These are phyloP conservation scores for Natrix natrix DNA, from an alignment of 2,797 vertebrate genomes.

Conservation along the genomic window DNA sequence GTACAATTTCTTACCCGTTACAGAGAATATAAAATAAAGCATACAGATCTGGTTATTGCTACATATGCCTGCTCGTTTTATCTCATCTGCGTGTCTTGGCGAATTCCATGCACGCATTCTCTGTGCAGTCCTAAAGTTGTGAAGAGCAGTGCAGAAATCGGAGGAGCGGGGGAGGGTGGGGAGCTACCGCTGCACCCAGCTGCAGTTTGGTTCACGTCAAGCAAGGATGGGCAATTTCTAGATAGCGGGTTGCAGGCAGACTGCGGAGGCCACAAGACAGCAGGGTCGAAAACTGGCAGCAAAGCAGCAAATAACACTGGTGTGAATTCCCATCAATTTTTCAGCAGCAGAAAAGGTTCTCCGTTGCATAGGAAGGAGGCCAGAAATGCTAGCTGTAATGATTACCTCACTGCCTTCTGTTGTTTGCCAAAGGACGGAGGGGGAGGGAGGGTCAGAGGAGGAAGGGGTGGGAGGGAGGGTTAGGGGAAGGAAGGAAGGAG, in stretches of 20 bases:
- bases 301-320: neutral
- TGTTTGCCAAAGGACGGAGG: neutral
- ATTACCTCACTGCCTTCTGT: neutral
- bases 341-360: neutral
- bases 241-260: neutral
- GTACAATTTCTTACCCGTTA: neutral
- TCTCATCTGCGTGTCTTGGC: neutral
- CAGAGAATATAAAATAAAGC: neutral
- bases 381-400: neutral
- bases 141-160: neutral
- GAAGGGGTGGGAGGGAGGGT: too few relatives aligned
- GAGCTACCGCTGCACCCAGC: neutral
- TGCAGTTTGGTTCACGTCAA: neutral
- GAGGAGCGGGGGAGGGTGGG: fast-evolving
- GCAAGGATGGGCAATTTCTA: neutral
- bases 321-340: neutral
- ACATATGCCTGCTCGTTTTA: neutral
- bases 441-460: neutral
- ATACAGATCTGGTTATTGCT: neutral
- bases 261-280: neutral
- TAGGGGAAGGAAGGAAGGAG: too few relatives aligned
- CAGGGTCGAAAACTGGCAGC: neutral
- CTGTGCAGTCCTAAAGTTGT: neutral
- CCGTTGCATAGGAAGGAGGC: neutral
- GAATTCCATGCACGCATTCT: fast-evolving